phyloP scores from a whole-genome alignment of 37 sponge, comb jelly and placozoan genomes.

The Beroe forskalii region DNA sequence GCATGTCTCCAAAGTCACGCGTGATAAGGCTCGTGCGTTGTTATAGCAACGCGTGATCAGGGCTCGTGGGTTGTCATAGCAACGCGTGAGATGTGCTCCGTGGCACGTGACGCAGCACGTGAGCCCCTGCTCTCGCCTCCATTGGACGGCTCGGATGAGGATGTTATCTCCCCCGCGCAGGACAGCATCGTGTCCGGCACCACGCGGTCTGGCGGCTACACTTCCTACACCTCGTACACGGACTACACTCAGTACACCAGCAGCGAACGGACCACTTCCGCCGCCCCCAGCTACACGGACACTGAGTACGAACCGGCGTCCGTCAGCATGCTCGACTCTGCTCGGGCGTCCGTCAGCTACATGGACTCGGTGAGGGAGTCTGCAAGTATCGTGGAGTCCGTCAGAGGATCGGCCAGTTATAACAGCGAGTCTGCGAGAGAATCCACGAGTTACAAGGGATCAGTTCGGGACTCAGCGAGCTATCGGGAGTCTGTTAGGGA shows the following conservation, averaged over 20 bases:
- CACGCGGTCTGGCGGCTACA: slow-evolving; percentile 1
- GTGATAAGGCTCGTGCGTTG: too few relatives aligned
- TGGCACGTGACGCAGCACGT: neutral
- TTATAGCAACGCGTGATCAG: too few relatives aligned
- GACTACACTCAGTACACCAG: slow-evolving; percentile 57
- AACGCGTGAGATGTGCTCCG: slow-evolving; percentile 2
- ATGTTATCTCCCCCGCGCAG: slow-evolving; percentile 42
- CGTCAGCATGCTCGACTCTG: neutral
- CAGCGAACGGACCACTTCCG: neutral
- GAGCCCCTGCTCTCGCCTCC: slow-evolving; percentile 29
- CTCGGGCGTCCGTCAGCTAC: neutral
- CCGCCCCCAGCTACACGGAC: slow-evolving; percentile 46
- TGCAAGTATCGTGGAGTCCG: neutral
- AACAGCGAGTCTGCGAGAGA: neutral
- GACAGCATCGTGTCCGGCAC: slow-evolving; percentile 58
- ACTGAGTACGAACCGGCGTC: neutral
- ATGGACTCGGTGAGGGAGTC: neutral
- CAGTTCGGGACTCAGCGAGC: neutral
- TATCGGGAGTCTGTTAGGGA: neutral
- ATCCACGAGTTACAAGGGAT: neutral
- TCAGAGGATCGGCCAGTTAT: neutral
- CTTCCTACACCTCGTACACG: slow-evolving; percentile 44
- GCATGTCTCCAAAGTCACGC: too few relatives aligned
- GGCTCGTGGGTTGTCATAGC: neutral
- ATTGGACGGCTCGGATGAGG: neutral